Evolutionary conservation across 1,140 invertebrate genomes (phyloP).

Genomic region (Diorhabda elongata): DNA sequence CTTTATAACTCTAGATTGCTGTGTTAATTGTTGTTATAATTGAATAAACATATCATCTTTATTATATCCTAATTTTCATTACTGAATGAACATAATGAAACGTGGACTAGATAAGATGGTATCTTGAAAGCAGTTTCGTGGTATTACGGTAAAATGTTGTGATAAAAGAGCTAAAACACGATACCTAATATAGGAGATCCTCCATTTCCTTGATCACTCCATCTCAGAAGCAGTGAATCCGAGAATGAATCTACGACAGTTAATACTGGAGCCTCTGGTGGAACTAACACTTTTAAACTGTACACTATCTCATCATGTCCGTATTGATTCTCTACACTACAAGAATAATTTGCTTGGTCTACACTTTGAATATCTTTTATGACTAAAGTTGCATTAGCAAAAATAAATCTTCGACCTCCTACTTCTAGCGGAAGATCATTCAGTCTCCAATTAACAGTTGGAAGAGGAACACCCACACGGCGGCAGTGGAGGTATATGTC

Average conservation of each 20-base stretch:
- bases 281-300: slow-evolving; percentile 61
- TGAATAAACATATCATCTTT: too few relatives aligned
- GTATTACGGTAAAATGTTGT: too few relatives aligned
- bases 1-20: too few relatives aligned
- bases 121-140: too few relatives aligned
- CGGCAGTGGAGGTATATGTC: slow-evolving; percentile 74
- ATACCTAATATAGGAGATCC: slow-evolving; percentile 66
- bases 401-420: slow-evolving; percentile 61
- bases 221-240: slow-evolving; percentile 63
- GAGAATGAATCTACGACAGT: slow-evolving; percentile 66
- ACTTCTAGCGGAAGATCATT: slow-evolving; percentile 66
- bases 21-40: too few relatives aligned
- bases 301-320: slow-evolving; percentile 83
- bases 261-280: slow-evolving; percentile 63
- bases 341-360: slow-evolving; percentile 89
- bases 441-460: slow-evolving; percentile 70
- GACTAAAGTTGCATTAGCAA: slow-evolving; percentile 63
- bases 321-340: slow-evolving; percentile 76
- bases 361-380: slow-evolving; percentile 71
- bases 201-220: slow-evolving; percentile 61
- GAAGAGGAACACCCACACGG: slow-evolving; percentile 72
- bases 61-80: too few relatives aligned
- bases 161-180: too few relatives aligned
- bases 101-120: too few relatives aligned
- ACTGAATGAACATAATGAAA: too few relatives aligned